Evolutionary conservation across 2,113 vertebrate genomes (phyloP), one percentile per base, ranked within the genome.

Genomic region (Corydoras maculifer): DNA sequence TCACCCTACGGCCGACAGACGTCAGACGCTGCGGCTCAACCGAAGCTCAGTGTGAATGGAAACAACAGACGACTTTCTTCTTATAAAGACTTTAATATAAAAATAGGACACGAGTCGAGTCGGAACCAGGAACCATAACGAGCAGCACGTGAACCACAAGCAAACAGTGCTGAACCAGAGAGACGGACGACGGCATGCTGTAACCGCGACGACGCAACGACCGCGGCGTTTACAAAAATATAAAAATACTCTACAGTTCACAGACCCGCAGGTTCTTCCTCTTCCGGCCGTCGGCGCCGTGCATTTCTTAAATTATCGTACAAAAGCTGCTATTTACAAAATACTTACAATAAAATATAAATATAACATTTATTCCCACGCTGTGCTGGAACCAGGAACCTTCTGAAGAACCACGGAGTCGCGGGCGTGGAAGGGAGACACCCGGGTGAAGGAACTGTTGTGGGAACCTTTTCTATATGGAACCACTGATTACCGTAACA

Each of bases 241-340:
- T 43, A 43, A 43, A 87, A 87, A 88, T 87, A 87, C 86, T 87
- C 82, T 88, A 88, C 86, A 88, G 78, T 85, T 86, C 80, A 86
- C 82, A 83, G 70, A 76, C 82, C 75, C 69, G 70, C 79, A 77
- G 35, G 77, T 69, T 77, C 75, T 5, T 65, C 68, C 75, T 62
- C 9, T 60, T 62, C 65, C 48, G 62, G 25, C 64, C 73, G 25
- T 75, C 75, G 18, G 75, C 50, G 43, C 75, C 67, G 77, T 80
- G 85, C 73, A 81, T 77, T 25, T 25, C 18, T 25, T 67, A 62
- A 76, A 64, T 79, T 68, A 69, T 72, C 59, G 65, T 64, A 70
- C 65, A 77, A 80, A 81, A 43, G 4, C 35, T 0, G 35, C 35
- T 43, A 43, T 43, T 43, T 43, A 80, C 25, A 73, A 68, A 75